These are phyloP conservation scores for Copidosoma aretas DNA, from an alignment of 2,888 invertebrate genomes.

Conservation along the genomic window DNA sequence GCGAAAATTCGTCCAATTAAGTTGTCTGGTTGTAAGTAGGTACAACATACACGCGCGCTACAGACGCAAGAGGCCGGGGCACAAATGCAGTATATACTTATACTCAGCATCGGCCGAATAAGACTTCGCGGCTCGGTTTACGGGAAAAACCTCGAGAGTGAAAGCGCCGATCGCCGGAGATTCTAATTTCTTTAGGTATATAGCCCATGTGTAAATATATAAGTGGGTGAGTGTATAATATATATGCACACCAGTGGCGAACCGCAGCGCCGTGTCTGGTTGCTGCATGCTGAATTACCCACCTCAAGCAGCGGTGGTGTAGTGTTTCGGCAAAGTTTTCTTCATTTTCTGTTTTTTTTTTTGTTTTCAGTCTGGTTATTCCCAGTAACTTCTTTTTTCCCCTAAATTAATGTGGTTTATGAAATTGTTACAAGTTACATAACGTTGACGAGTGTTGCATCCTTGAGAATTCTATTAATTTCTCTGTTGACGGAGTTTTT, in stretches of 20 bases:
- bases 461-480: no score
- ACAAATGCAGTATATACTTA: no score
- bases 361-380: no score
- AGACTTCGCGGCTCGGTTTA: conserved; percentile 4
- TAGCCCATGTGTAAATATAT: no score
- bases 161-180: conserved; percentile 10
- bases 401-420: conserved; percentile 46
- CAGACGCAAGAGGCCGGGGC: no score
- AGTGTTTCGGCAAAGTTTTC: background rate
- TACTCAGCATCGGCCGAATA: background rate
- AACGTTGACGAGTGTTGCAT: conserved; percentile 39
- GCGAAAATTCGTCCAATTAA: no score
- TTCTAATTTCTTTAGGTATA: conserved; percentile 10
- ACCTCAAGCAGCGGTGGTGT: conserved; percentile 10
- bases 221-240: no score
- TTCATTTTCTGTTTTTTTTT: background rate
- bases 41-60: no score
- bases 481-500: background rate
- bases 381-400: conserved; percentile 53
- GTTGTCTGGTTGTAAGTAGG: no score
- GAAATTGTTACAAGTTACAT: conserved; percentile 53
- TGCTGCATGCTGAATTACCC: conserved; percentile 5
- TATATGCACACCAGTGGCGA: background rate
- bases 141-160: conserved; percentile 6
- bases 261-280: background rate